Conservation (phyloP, 2,888 invertebrate species). For the Dendrolimus houi region DNA sequence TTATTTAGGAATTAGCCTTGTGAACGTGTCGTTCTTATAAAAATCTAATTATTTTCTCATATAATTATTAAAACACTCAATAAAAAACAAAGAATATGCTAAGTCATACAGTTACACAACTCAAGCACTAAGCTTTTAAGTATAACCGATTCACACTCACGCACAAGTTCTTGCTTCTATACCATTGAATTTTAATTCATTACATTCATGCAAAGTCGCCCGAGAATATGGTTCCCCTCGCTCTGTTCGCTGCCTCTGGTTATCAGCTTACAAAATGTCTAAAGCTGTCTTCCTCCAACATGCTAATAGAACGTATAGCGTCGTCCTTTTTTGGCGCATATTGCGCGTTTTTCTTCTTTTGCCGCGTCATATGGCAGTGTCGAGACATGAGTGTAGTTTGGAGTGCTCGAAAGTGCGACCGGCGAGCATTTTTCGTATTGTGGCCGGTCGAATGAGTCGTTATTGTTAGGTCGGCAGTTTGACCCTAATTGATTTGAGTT, state of each 20-base stretch:
- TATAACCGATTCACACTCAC: slow-evolving; percentile 47
- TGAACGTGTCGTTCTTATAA: slow-evolving; percentile 3
- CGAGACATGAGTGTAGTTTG: slow-evolving; percentile 50
- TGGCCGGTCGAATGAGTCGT: slow-evolving; percentile 18
- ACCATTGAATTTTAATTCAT: slow-evolving; percentile 73
- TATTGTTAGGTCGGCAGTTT: slow-evolving; percentile 29
- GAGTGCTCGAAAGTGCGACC: slow-evolving; percentile 43
- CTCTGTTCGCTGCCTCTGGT: slow-evolving; percentile 69
- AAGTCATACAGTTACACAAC: neutral
- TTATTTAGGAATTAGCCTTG: slow-evolving; percentile 1
- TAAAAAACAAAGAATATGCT: neutral
- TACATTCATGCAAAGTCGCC: slow-evolving; percentile 69
- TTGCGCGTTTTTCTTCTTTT: slow-evolving; percentile 75
- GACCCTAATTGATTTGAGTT: slow-evolving; percentile 60
- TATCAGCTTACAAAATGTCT: slow-evolving; percentile 75
- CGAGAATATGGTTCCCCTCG: slow-evolving; percentile 74
- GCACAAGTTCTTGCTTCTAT: slow-evolving; percentile 41
- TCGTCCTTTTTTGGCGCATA: slow-evolving; percentile 61
- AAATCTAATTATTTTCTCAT: slow-evolving; percentile 31
- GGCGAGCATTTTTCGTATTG: slow-evolving; percentile 30
- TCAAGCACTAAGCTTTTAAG: slow-evolving; percentile 33
- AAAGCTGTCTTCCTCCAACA: slow-evolving; percentile 55
- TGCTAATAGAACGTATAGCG: slow-evolving; percentile 46
- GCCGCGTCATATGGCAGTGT: slow-evolving; percentile 69
- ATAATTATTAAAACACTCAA: slow-evolving; percentile 10